Conservation (phyloP, 2,113 vertebrate species). For the Megaceryle maxima region DNA sequence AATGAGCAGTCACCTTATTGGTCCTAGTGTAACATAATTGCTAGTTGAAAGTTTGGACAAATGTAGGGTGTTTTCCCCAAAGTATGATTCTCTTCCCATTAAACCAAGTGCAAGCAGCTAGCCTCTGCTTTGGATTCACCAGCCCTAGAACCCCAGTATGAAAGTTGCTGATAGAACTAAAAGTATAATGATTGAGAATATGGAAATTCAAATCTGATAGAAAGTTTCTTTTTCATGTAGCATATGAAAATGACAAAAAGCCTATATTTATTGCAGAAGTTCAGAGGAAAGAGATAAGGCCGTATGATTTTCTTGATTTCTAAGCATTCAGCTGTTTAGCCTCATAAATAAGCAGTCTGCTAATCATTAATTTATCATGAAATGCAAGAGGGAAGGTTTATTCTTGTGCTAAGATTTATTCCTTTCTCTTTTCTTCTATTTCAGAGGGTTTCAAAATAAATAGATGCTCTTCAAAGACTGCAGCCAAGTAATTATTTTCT, state of each 20-base stretch:
- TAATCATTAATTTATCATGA: conserved; percentile 51
- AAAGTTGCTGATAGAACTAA: not conserved
- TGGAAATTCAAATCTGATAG: not conserved
- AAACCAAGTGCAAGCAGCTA: not conserved
- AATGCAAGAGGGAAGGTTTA: conserved; percentile 1
- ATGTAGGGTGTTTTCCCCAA: not conserved
- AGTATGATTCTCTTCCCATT: not conserved
- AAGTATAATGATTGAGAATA: not conserved
- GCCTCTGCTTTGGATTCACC: not conserved
- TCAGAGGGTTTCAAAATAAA: conserved; percentile 44
- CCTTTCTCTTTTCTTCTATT: not conserved
- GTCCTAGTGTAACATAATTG: not conserved
- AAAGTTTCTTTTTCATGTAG: not conserved
- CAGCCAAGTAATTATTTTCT: conserved; percentile 50
- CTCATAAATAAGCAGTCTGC: not conserved
- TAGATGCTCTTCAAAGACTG: conserved; percentile 28
- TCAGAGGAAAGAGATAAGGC: not conserved
- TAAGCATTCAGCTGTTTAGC: not conserved
- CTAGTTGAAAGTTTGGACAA: not conserved
- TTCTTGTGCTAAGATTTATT: conserved; percentile 12
- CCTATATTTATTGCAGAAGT: not conserved
- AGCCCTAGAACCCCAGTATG: not conserved
- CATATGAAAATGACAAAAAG: not conserved
- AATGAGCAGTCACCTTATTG: not conserved
- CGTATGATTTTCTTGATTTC: not conserved